phyloP scores from a whole-genome alignment of 2,113 vertebrate species.

The Menidia beryllina region DNA sequence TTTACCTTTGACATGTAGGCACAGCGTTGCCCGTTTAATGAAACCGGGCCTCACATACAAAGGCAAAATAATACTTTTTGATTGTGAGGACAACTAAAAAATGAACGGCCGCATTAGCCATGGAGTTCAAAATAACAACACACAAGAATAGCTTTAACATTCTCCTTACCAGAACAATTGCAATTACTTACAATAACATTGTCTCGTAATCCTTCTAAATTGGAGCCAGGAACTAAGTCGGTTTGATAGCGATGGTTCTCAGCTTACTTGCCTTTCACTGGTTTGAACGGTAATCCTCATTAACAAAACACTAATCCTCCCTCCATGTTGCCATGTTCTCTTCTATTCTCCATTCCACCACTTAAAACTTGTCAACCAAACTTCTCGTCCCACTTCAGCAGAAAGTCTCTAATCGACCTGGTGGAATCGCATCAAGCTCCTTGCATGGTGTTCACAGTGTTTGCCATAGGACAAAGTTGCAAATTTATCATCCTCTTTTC shows the following conservation, averaged over 20 bases:
- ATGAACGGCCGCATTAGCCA: constrained; percentile 5
- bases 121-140: constrained; percentile 36
- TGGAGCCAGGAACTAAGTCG: constrained; percentile 69
- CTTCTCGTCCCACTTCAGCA: constrained; percentile 52
- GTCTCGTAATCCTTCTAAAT: constrained; percentile 79
- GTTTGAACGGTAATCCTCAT: constrained; percentile 74
- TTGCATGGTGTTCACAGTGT: not conserved
- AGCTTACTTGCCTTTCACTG: constrained; percentile 65
- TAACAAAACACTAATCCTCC: constrained; percentile 70
- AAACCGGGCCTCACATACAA: not conserved
- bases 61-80: not conserved
- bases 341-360: not conserved
- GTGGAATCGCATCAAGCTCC: not conserved
- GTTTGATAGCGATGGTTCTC: constrained; percentile 65
- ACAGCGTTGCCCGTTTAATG: not conserved
- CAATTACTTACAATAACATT: constrained; percentile 78
- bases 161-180: constrained; percentile 74
- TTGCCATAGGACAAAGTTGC: constrained; percentile 31
- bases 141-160: constrained; percentile 52
- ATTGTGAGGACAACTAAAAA: constrained; percentile 13
- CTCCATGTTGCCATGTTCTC: constrained; percentile 35
- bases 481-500: no score
- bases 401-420: not conserved
- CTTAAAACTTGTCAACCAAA: constrained; percentile 56
- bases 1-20: not conserved